Evolutionary conservation across 2,113 vertebrate genomes (phyloP), one percentile per base, ranked within the genome.

Genomic region (Eulemur macaco): DNA sequence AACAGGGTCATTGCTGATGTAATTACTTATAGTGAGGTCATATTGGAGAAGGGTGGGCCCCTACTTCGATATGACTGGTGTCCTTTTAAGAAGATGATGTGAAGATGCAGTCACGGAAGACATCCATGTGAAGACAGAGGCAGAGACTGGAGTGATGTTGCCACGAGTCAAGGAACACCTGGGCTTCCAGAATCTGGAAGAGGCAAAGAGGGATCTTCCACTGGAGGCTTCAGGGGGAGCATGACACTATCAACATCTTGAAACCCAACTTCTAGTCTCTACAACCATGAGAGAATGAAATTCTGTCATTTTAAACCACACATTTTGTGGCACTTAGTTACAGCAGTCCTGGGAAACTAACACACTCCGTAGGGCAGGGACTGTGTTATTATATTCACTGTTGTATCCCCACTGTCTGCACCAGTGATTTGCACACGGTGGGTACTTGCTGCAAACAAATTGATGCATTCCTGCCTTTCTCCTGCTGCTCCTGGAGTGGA

Each of bases 341-440:
- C 1, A 39, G 25, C 6, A 31, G 25, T 6, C 21, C 6, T 21
- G 14, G 45, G 69, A 83, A 83, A 73, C 10, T 6, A 50, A 18
- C 23, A 1, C 8, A 3, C 31, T 25, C 14, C 25, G 13, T n/a
- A 21, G 27, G 25, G 23, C 4, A 39, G 17, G 2, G n/a, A 25
- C 2, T 1, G 1, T 1, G 4, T 47, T 14, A 11, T 47, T 29
- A 34, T 14, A 10, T 27, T 58, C 18, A 17, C 31, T 58, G 1
- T 29, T 42, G 3, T 17, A 42, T 3, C 37, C 2, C 1, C 3
- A 29, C 8, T 39, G 5, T 14, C 45, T 50, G 17, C 29, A 13
- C 39, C 6, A 0, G 1, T 15, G 13, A 34, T 60, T 82, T 34
- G 20, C 34, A 29, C 4, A 11, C 8, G 15, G 20, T 73, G 23